Conservation (phyloP, 2,888 invertebrate species). For the Tuberolachnus salignus region DNA sequence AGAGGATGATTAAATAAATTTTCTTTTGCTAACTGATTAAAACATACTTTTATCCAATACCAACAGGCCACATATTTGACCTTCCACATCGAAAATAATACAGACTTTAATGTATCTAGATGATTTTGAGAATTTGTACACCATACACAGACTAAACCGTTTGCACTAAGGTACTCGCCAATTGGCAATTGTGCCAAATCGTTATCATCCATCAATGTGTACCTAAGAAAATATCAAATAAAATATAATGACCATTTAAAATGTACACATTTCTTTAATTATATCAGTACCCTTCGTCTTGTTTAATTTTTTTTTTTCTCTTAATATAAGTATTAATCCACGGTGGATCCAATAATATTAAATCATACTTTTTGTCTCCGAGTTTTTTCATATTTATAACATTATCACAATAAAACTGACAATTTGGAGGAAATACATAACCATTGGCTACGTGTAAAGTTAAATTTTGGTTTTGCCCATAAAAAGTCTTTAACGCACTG, state of each 20-base stretch:
- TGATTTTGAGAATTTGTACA: conserved; percentile 85
- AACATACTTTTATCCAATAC: conserved; percentile 81
- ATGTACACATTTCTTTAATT: conserved; percentile 3
- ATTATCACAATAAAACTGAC: conserved; percentile 73
- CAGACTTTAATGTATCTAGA: conserved; percentile 70
- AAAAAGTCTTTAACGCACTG: conserved; percentile 28
- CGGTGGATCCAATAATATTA: conserved; percentile 90
- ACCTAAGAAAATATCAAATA: conserved; percentile 65
- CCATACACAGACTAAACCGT: conserved; percentile 84
- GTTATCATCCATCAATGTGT: conserved; percentile 79
- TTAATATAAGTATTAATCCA: conserved; percentile 96
- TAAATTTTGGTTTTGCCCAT: conserved; percentile 45
- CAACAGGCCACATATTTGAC: conserved; percentile 75
- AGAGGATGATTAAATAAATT: no score
- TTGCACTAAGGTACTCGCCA: conserved; percentile 67
- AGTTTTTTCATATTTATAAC: conserved; percentile 68
- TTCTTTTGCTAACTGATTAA: not conserved
- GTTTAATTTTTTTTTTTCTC: conserved; percentile 72
- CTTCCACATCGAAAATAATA: conserved; percentile 82
- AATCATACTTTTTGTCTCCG: conserved; percentile 70
- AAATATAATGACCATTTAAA: not conserved
- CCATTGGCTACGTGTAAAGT: conserved; percentile 44
- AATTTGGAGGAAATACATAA: conserved; percentile 72
- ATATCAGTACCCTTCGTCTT: conserved; percentile 68
- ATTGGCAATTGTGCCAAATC: conserved; percentile 77